Conservation (phyloP, 2,113 vertebrate genomes). For the Eira barbara region DNA sequence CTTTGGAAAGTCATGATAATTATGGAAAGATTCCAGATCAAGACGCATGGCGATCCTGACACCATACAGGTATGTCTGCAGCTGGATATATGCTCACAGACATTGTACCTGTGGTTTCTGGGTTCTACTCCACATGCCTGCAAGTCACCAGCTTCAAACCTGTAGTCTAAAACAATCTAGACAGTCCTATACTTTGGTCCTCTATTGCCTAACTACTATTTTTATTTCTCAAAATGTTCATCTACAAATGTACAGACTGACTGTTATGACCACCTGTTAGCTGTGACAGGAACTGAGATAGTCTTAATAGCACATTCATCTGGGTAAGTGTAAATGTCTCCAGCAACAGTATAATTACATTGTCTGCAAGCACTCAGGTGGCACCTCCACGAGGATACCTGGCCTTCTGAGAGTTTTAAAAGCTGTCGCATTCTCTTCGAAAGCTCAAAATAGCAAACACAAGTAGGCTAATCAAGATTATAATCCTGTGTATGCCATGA, state of each 20-base stretch:
- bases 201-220: not conserved
- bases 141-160: not conserved
- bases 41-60: not conserved
- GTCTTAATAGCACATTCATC: not conserved
- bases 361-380: constrained; percentile 12
- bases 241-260: not conserved
- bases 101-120: not conserved
- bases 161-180: not conserved
- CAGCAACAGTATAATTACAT: not conserved
- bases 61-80: not conserved
- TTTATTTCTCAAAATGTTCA: constrained; percentile 7
- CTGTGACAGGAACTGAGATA: not conserved
- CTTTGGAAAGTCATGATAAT: not conserved
- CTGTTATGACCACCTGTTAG: not conserved
- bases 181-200: not conserved
- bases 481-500: not conserved
- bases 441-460: constrained; percentile 43
- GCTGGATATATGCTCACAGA: not conserved
- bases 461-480: not conserved
- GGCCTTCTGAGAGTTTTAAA: constrained; percentile 31
- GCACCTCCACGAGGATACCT: not conserved
- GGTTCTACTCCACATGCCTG: not conserved
- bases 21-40: not conserved
- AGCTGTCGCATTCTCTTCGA: constrained; percentile 18
- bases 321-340: not conserved